Base-by-base conservation (phyloP, 2,888 invertebrate species). In the Plebejus melissa region DNA sequence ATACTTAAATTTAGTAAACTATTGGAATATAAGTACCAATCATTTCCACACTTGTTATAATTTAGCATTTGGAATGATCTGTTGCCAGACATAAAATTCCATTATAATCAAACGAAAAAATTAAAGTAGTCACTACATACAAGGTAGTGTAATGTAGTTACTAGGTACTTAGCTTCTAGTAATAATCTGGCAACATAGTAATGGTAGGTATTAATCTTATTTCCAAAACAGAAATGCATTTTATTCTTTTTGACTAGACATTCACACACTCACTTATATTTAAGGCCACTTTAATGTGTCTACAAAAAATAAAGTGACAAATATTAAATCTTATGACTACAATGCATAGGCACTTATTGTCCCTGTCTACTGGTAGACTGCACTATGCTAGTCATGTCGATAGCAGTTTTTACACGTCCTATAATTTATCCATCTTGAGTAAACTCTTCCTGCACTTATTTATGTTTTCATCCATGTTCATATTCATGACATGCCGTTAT, bases 231-330 rank as follows among this genome's bases (percentile, higher is more conserved):
- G 74, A 76, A 77, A 77, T 77, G 77, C 76, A 60, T 50, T 78
- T 74, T 81, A 16, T 79, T 76, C 79, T 79, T 81, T 83, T 81
- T 91, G 91, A 91, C 91, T 91, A 91, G 91, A 91, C 90, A 87
- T 87, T 87, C 90, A 87, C 83, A 82, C 86, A 86, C 87, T 84
- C 82, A 79, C 75, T 69, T 72, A 58, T 11, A 16, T 54, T 41
- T 22, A 32, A 72, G 32, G 72, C n/a, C 72, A 72, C 72, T 71
- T 71, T 32, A 32, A 2, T 54, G 50, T 54, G 72, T 36, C 50
- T 71, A 32, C 46, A 71, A 71, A 22, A 46, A 70, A 41, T 60
- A 65, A 13, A 65, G 65, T 32, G 65, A 65, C 65, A 65, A 65
- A 65, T 65, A 13, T 65, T 9, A 22, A 28, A 65, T 65, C 11